Base-by-base conservation (phyloP, 2,888 invertebrate species). In the Lycocerus yunnanus region DNA sequence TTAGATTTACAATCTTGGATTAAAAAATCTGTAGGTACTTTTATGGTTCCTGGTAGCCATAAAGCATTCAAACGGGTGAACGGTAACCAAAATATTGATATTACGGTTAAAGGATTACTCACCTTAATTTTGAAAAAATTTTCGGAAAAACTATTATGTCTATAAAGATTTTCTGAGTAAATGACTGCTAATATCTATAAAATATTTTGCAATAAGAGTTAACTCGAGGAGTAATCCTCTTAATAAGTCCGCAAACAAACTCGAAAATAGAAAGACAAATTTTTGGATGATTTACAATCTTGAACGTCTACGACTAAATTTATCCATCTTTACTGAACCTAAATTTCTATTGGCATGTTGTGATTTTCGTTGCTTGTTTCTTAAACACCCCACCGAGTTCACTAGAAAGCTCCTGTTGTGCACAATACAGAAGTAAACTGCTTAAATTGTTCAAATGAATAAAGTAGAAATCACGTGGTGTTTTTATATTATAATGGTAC, bases 401-500 rank as follows among this genome's bases (percentile, higher is more conserved):
- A 13, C 20, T 63, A 69, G 73, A 73, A 73, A 73, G 58, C 73
- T 66, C 73, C 73, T 69, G 73, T 66, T 58, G 73, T 21, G 73
- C 59, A 73, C 73, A 73, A 73, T 69, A 73, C 73, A 73, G 73
- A 69, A 73, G 73, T 73, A 63, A 73, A 69, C 27, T 73, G 66
- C 59, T 43, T 66, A 15, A 58, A 73, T 69, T 66, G 69, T 16
- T 58, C 43, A 9, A 58, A 27, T 18, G 27, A 67, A 71, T 61
- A 58, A 63, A 21, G 15, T 6, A n/a, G 68, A 21, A 63, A 61
- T 58, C 73, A 69, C 24, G 69, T 69, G 27, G 69, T 21, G 69
- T 14, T 68, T 13, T 43, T 69, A 21, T 21, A 71, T 21, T 66
- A 66, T 71, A 71, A 71, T 71, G 27, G 21, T 65, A n/a, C 16